These are phyloP conservation scores for Pseudeuparius sepicola DNA, from an alignment of 2,888 invertebrate genomes.

Conservation along the genomic window DNA sequence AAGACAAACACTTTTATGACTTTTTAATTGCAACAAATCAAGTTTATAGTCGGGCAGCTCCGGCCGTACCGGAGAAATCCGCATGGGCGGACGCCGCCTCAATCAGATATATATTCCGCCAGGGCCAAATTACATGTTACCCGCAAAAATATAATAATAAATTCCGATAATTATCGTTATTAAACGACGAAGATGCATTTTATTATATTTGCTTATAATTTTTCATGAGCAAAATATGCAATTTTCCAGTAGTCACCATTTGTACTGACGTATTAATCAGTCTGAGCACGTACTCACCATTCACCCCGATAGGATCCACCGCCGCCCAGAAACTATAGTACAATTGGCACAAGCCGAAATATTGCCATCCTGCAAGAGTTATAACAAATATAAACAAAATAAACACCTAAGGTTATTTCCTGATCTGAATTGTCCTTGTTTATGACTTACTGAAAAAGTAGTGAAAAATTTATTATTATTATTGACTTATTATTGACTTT, in stretches of 20 bases:
- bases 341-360: too few relatives aligned
- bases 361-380: too few relatives aligned
- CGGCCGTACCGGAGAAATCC: conserved; percentile 21
- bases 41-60: conserved; percentile 28
- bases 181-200: conserved; percentile 39
- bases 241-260: conserved; percentile 41
- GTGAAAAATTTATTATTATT: too few relatives aligned
- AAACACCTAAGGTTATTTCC: too few relatives aligned
- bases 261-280: conserved; percentile 39
- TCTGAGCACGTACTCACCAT: conserved; percentile 17
- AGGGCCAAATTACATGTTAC: conserved; percentile 39
- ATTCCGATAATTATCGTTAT: conserved; percentile 42
- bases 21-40: conserved; percentile 35
- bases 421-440: too few relatives aligned
- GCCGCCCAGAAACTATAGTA: too few relatives aligned
- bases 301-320: too few relatives aligned
- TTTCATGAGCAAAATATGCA: conserved; percentile 41
- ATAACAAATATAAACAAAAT: too few relatives aligned
- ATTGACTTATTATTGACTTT: too few relatives aligned
- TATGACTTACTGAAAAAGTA: too few relatives aligned
- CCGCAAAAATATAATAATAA: conserved; percentile 40
- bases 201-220: conserved; percentile 42
- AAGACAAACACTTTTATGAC: conserved; percentile 29
- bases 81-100: conserved; percentile 29
- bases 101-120: conserved; percentile 33